Evolutionary conservation across 2,797 vertebrate species (phyloP), one percentile per base, ranked within the genome.

Genomic region (Buphagus erythrorhynchus): DNA sequence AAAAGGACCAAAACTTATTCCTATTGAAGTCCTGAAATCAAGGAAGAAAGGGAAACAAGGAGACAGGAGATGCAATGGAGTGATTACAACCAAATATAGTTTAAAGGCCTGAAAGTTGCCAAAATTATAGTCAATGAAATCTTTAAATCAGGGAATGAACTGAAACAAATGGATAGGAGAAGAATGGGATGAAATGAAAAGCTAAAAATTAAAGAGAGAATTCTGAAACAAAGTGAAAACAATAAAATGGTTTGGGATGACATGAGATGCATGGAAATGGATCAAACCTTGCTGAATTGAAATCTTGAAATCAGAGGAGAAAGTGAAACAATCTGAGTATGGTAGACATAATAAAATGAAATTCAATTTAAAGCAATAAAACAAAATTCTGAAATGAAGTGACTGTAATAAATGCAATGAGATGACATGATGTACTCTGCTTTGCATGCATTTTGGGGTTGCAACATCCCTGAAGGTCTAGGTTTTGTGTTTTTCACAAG

Each of bases 251-350:
- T 40, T 13, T 54, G 16, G 29, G 29, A 33, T 55, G 33, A 38
- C 13, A 29, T 0, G 0, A 63, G 13, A 28, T 40, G 40, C 48
- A 33, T n/a, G 8, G 29, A 71, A 45, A 71, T 28, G 12, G 57
- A n/a, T 8, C 8, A 18, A 82, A 63, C 8, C 24, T 55, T 55
- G 13, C 40, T 0, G 0, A 55, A 55, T 24, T 46, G 49, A 63
- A 61, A 38, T 54, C 19, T n/a, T 46, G 6, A 63, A 46, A 40
- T 72, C 16, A 12, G 24, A 72, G 29, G 38, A 63, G 29, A 40
- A 83, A 62, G 18, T 63, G 40, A 55, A 63, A 46, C 49, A 28
- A 72, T 40, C 13, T 19, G 57, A 28, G 10, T 46, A 33, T 0
- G 0, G 29, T 20, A 83, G 16, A 33, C 8, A 33, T 1, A 46